Conservation (phyloP, 1,140 invertebrate species). For the Drosophila chauvacae region DNA sequence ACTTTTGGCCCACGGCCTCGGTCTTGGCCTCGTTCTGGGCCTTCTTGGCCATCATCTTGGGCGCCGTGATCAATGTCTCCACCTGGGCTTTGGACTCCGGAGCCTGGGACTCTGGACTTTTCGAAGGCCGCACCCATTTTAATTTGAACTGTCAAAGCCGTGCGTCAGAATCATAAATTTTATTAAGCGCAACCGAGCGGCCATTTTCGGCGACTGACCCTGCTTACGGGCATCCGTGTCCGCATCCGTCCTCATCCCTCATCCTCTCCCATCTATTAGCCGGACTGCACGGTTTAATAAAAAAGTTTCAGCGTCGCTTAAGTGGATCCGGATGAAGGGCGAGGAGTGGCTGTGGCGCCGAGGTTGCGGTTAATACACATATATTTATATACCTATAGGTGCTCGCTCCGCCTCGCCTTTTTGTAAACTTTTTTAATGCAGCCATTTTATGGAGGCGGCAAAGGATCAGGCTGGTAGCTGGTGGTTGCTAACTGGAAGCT, state of each 20-base stretch:
- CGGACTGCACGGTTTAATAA: slow-evolving; percentile 77
- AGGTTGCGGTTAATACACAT: slow-evolving; percentile 70
- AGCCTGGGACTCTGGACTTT: slow-evolving; percentile 12
- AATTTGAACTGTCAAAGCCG: slow-evolving; percentile 82
- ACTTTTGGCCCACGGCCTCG: slow-evolving; percentile 64
- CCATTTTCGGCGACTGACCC: slow-evolving; percentile 76
- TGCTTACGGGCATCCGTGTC: slow-evolving; percentile 29
- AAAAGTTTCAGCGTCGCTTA: slow-evolving; percentile 78
- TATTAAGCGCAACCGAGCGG: slow-evolving; percentile 80
- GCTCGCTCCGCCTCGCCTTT: slow-evolving; percentile 22
- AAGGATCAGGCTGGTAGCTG: slow-evolving; percentile 32
- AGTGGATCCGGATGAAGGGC: slow-evolving; percentile 50
- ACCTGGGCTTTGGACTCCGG: slow-evolving; percentile 7
- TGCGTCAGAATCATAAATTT: slow-evolving; percentile 82
- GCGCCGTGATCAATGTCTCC: slow-evolving; percentile 9
- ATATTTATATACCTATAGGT: slow-evolving; percentile 32
- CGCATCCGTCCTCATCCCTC: slow-evolving; percentile 6
- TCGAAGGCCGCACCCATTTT: slow-evolving; percentile 67
- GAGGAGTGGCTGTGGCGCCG: slow-evolving; percentile 3
- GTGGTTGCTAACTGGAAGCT: slow-evolving; percentile 5
- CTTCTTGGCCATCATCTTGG: slow-evolving; percentile 51
- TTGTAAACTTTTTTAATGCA: slow-evolving; percentile 80
- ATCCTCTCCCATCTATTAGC: slow-evolving; percentile 65
- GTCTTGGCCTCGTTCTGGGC: background rate
- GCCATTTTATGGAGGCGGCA: slow-evolving; percentile 60